Base-by-base conservation (phyloP, 2,797 vertebrate species). In the Scomberomorus guttatus region DNA sequence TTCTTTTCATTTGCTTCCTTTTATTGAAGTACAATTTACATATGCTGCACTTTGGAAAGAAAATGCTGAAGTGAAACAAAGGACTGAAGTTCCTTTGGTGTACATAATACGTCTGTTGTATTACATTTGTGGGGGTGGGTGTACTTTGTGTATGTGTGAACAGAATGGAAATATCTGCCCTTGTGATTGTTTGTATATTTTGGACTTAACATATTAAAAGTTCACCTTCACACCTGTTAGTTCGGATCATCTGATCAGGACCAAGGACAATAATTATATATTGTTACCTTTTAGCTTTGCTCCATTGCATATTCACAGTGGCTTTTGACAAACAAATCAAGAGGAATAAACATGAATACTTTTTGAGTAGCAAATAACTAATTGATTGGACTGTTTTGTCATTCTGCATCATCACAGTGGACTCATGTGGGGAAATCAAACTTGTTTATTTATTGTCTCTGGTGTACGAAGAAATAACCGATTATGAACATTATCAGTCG, bases 11-110 rank as follows among this genome's bases (percentile, higher is more conserved):
- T 86, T 77, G 46, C 48, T 71, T 65, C 46, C 51, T 61, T 81
- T 89, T 65, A 81, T 86, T 82, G 54, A 50, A 55, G 73, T 57
- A 27, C 61, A 20, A 90, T 92, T 92, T 91, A 79, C 81, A 86
- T 92, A 83, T 56, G 50, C 77, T 82, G 34, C 20, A 13, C 54
- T 72, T 76, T 65, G 52, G 48, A 80, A 72, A 72, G 42, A 77
- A 88, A 76, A 75, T 71, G 67, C 67, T 72, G 37, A 72, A 75
- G 55, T 61, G 22, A 72, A 86, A 76, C 58, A 69, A 82, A 84
- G 22, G 54, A 79, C 61, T 75, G 2, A 60, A 79, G 54, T 76
- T 75, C 2, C 46, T 78, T 77, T 77, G 42, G 37, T 59, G 62
- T 55, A 18, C 22, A 20, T 56, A 57, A 57, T 71, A n/a, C 67